Evolutionary conservation across 1,140 invertebrate genomes (phyloP).

Genomic region (Scaptomyza montana): DNA sequence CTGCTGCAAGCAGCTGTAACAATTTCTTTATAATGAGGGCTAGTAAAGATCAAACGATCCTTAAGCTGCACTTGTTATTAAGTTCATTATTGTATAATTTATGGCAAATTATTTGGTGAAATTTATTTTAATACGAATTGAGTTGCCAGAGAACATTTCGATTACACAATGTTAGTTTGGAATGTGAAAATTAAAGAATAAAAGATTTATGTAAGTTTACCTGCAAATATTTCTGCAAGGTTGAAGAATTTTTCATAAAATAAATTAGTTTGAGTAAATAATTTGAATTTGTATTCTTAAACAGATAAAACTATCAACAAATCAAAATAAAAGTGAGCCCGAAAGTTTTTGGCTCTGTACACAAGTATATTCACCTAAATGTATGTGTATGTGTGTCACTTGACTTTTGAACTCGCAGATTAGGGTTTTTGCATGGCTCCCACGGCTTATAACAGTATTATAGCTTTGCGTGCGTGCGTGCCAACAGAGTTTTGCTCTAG

Average conservation of each 20-base stretch:
- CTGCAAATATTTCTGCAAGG: too few relatives aligned
- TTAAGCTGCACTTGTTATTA: slow-evolving; percentile 8
- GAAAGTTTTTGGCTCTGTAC: too few relatives aligned
- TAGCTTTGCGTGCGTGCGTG: slow-evolving; percentile 35
- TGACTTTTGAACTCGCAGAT: background rate
- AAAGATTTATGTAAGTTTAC: too few relatives aligned
- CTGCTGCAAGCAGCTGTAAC: slow-evolving; percentile 37
- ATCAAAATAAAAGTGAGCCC: too few relatives aligned
- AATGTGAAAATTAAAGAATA: background rate
- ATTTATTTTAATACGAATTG: background rate
- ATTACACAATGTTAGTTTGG: background rate
- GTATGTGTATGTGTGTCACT: background rate
- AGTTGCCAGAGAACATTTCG: background rate
- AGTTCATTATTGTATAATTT: slow-evolving; percentile 35
- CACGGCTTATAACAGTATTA: slow-evolving; percentile 7
- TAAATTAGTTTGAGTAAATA: too few relatives aligned
- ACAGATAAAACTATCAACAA: too few relatives aligned
- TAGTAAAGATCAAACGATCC: slow-evolving; percentile 22
- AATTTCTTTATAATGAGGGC: slow-evolving; percentile 35
- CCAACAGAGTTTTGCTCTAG: slow-evolving; percentile 39
- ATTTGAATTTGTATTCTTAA: too few relatives aligned
- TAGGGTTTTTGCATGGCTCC: slow-evolving; percentile 2
- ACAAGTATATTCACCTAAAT: background rate
- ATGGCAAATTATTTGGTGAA: slow-evolving; percentile 6
- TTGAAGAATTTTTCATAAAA: too few relatives aligned